Percentiles rank a stretch among this genome's conserved stretches.
phyloP scores from a whole-genome alignment of 92 coral and sea anemone genomes.

The Virgularia gustaviana region DNA sequence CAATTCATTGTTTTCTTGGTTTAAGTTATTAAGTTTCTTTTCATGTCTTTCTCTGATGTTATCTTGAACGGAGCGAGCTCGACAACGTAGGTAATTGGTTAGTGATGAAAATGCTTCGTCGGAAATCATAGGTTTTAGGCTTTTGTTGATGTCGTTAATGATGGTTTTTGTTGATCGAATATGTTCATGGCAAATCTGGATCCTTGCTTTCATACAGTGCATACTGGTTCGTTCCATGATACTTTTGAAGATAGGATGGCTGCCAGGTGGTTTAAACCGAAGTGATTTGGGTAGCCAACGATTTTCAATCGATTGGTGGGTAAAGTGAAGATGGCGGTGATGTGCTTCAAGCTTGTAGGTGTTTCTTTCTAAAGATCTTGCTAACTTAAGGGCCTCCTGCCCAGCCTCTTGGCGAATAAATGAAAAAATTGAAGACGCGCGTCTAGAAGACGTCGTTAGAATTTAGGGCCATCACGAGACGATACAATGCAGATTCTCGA shows the following conservation, averaged over 20 bases:
- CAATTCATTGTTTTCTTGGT: background rate
- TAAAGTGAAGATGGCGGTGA: slow-evolving; percentile 15
- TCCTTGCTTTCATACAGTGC: slow-evolving; percentile 38
- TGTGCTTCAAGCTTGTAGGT: slow-evolving; percentile 43
- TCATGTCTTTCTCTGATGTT: slow-evolving; percentile 31
- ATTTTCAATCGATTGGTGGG: slow-evolving; percentile 15
- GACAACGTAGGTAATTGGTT: slow-evolving; percentile 5
- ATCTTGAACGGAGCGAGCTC: slow-evolving; percentile 39
- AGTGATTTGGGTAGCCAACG: slow-evolving; percentile 22
- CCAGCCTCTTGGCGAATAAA: slow-evolving; percentile 53
- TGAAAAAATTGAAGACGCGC: slow-evolving; percentile 18
- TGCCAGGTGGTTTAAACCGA: slow-evolving; percentile 34
- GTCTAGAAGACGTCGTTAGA: background rate
- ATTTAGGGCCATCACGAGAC: background rate
- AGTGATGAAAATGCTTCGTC: slow-evolving; percentile 25
- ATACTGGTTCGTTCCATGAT: slow-evolving; percentile 44
- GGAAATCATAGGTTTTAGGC: slow-evolving; percentile 6
- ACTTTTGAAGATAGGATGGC: slow-evolving; percentile 32
- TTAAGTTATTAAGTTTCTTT: slow-evolving; percentile 17
- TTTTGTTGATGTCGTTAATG: background rate
- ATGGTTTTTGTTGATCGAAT: background rate
- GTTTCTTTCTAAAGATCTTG: slow-evolving; percentile 24
- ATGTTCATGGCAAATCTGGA: slow-evolving; percentile 23
- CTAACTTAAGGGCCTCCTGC: slow-evolving; percentile 43
- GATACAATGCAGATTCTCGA: background rate